Evolutionary conservation across 2,113 vertebrate species (phyloP), one percentile per base, ranked within the genome.

Genomic region (Enhydra lutris): DNA sequence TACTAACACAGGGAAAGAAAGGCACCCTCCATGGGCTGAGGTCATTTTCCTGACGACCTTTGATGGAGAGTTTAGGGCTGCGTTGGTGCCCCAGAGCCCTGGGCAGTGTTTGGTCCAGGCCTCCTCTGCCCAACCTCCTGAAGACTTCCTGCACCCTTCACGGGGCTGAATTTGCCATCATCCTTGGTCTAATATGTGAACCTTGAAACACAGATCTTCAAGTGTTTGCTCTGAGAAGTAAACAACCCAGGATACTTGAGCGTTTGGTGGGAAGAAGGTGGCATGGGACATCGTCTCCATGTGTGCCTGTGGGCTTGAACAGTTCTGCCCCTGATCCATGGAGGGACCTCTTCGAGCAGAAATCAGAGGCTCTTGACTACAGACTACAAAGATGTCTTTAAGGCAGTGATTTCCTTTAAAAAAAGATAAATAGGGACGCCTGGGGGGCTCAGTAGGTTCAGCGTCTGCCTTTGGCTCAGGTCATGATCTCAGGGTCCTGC

Each of bases 141-240:
- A 50, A 15, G 45, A 95, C 95, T 14, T 63, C 74, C 74, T 18
- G 8, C 14, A 1, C 45, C 81, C 39, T 89, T 96, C 78, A 26
- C 12, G 47, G 47, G 78, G 73, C 74, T 71, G 47, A 67, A 0
- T 23, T 39, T 94, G 2, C 82, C 45, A 0, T 0, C 67, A 11
- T 76, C 42, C 50, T 7, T 21, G 17, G 34, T 65, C 47, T 61
- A 34, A 42, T 12, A 50, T 15, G 39, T 52, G 63, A 94, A 36
- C 73, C 80, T 59, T 50, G 89, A 95, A 96, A 96, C 61, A 95
- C 61, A 91, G 84, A 34, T 6, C 61, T 65, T 86, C 97, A 96
- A 79, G 29, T 4, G 47, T 55, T 61, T 78, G 78, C 4, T 12
- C 73, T 50, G 93, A 94, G 97, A 92, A 96, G 45, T 29, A 76